These are phyloP conservation scores for Aphrocallistes beatrix DNA, from an alignment of 37 sponge, comb jelly and placozoan species.

Conservation along the genomic window DNA sequence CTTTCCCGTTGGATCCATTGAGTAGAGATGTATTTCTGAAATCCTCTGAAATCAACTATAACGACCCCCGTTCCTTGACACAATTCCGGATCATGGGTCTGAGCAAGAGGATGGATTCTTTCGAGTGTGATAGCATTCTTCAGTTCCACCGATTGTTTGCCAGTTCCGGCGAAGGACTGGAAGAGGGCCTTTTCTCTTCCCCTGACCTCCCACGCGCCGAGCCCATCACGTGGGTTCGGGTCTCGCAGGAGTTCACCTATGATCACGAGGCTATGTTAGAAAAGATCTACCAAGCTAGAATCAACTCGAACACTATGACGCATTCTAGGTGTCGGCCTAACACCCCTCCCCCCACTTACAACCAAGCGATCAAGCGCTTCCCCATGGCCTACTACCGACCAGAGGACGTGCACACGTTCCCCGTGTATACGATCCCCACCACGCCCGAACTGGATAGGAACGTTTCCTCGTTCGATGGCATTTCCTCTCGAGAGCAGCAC, in stretches of 20 bases:
- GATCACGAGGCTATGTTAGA: not conserved
- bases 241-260: not conserved
- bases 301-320: not conserved
- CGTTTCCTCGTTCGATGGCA: not conserved
- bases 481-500: not conserved
- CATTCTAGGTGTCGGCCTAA: not conserved
- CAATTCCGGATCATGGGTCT: not conserved
- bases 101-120: not conserved
- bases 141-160: not conserved
- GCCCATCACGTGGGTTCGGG: not conserved
- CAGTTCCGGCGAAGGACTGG: not conserved
- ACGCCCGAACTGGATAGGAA: not conserved
- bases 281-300: not conserved
- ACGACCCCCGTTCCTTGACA: not conserved
- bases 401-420: not conserved
- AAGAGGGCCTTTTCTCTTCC: not conserved
- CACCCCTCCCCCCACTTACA: not conserved
- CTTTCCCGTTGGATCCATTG: not conserved
- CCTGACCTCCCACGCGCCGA: not conserved
- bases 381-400: conserved; percentile 5
- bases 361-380: not conserved
- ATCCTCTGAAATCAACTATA: not conserved
- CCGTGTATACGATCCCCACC: not conserved
- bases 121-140: not conserved
- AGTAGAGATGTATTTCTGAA: not conserved